Base-by-base conservation (phyloP, 1,140 invertebrate genomes). In the Drosophila insularis region DNA sequence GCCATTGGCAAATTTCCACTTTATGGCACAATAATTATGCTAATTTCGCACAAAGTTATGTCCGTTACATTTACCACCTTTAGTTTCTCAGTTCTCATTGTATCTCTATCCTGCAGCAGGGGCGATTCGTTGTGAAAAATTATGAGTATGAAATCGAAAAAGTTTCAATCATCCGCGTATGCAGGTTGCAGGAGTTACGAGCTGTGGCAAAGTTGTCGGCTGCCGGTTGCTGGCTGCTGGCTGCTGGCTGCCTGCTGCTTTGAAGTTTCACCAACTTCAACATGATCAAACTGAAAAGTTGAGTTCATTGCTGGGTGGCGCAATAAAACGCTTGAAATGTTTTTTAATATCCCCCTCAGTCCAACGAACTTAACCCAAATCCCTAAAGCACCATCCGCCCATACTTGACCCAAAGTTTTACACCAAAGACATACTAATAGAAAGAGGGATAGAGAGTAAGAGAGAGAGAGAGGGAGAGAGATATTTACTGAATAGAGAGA, bases 61-160 rank as follows among this genome's bases (percentile, higher is more conserved):
- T 62, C 71, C 63, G 73, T 58, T 43, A 10, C n/a, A 56, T 23
- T 19, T 14, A 6, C 14, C n/a, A 5, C 7, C 40, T 43, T 19
- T 8, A 6, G 27, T 21, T 21, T 32, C 10, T 1, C 17, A 8
- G 10, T 17, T 17, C n/a, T 4, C 23, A 17, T 17, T 5, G 59
- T 46, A 50, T 50, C 43, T 21, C 17, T 50, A 21, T 8, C 43
- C 19, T 19, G 19, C 43, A 50, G 43, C 43, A 17, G 43, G 27
- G 6, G 27, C 43, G 43, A 50, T 19, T 50, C 43, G 43, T 50
- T 11, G 43, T 17, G 72, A 72, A 75, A 75, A 78, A 78, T 78
- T 87, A 87, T 87, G 84, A 87, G 82, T 75, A 74, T 69, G 84
- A 87, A 87, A 87, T 87, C 82, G 84, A 87, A 87, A 89, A 87